Percentiles rank a stretch among this genome's conserved stretches.
phyloP scores from a whole-genome alignment of 2,888 invertebrate genomes.

The Hypselothyrea guttata region DNA sequence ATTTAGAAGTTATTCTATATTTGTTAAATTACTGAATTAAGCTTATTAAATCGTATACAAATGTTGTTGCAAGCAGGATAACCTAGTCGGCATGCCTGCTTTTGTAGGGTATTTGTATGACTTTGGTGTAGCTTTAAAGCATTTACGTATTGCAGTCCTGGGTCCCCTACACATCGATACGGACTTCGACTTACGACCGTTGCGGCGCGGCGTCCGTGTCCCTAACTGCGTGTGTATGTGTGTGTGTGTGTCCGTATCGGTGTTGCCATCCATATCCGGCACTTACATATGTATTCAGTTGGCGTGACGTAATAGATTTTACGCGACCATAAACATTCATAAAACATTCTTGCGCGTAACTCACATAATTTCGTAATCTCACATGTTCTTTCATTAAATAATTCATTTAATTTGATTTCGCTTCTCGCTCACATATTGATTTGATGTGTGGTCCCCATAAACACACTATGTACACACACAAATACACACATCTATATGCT shows the following conservation, averaged over 20 bases:
- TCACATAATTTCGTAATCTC: slow-evolving; percentile 76
- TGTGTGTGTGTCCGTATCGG: slow-evolving; percentile 1
- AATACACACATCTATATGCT: background rate
- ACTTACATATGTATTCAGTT: slow-evolving; percentile 7
- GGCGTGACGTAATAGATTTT: slow-evolving; percentile 77
- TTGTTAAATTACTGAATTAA: too few species aligned
- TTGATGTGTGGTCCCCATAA: slow-evolving; percentile 28
- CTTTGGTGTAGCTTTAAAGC: slow-evolving; percentile 41
- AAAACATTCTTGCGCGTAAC: slow-evolving; percentile 75
- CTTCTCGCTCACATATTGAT: slow-evolving; percentile 20
- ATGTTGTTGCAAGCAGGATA: too few species aligned
- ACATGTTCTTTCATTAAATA: slow-evolving; percentile 72
- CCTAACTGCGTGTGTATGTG: background rate
- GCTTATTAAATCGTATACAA: too few species aligned
- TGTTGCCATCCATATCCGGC: slow-evolving; percentile 30
- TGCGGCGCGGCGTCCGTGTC: slow-evolving; percentile 26
- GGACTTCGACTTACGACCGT: slow-evolving; percentile 53
- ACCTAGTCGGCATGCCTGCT: too few species aligned
- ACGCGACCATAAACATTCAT: slow-evolving; percentile 76
- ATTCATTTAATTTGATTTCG: slow-evolving; percentile 76
- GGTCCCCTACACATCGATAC: slow-evolving; percentile 9
- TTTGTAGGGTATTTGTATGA: too few species aligned
- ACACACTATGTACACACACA: slow-evolving; percentile 3
- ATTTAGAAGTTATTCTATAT: too few species aligned
- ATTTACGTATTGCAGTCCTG: slow-evolving; percentile 46